phyloP scores from a whole-genome alignment of 2,113 vertebrate genomes.

The Chauna torquata region DNA sequence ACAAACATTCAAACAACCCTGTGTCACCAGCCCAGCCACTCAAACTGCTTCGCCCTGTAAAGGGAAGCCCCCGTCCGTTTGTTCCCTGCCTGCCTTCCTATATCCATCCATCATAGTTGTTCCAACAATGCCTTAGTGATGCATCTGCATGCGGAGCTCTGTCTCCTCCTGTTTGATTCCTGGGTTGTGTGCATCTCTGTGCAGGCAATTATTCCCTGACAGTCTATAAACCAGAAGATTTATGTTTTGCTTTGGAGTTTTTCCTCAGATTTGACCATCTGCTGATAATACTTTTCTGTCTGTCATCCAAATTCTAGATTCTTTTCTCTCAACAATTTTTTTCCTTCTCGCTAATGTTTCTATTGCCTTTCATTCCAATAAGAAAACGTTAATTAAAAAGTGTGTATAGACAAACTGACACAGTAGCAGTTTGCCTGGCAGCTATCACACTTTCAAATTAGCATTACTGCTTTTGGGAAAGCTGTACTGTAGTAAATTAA shows the following conservation, averaged over 20 bases:
- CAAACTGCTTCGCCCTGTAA: not conserved
- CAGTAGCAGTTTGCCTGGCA: not conserved
- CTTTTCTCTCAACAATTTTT: not conserved
- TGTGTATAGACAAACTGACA: not conserved
- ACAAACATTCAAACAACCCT: not conserved
- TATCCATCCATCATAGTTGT: not conserved
- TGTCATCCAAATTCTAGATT: not conserved
- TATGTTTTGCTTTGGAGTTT: conserved; percentile 19
- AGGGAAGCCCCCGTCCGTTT: not conserved
- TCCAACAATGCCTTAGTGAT: not conserved
- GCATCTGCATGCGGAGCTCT: not conserved
- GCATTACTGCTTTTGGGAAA: not conserved
- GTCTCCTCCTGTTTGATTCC: not conserved
- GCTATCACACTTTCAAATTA: not conserved
- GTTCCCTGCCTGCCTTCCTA: not conserved
- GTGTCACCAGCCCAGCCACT: not conserved
- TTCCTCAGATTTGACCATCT: conserved; percentile 20
- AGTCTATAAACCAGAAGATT: conserved; percentile 42
- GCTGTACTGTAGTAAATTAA: not conserved
- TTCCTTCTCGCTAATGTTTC: not conserved
- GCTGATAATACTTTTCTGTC: not conserved
- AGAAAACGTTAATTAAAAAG: not conserved
- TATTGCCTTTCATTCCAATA: not conserved
- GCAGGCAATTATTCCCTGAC: not conserved
- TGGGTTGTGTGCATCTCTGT: not conserved